Evolutionary conservation across 2,113 vertebrate species (phyloP).

Genomic region (Ramphastos sulfuratus): DNA sequence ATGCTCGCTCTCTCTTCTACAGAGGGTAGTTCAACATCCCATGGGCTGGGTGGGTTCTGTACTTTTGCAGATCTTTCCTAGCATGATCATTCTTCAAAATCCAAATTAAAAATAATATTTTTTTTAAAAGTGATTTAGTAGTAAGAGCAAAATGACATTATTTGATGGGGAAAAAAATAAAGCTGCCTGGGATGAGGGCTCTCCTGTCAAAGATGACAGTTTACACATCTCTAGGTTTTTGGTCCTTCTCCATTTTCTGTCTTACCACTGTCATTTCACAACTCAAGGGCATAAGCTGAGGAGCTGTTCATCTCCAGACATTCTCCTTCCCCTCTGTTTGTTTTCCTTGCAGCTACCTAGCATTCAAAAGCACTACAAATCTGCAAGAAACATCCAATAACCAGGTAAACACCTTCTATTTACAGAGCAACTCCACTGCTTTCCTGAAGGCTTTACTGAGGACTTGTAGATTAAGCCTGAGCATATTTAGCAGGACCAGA

Average conservation of each 20-base stretch:
- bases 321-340: background rate
- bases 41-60: rapidly evolving
- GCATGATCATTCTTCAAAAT: background rate
- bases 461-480: background rate
- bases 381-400: background rate
- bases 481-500: background rate
- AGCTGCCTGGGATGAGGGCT: rapidly evolving
- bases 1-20: background rate
- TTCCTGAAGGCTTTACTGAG: background rate
- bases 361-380: background rate
- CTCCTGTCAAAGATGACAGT: background rate
- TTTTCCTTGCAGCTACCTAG: background rate
- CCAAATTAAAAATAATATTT: background rate
- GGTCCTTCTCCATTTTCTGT: background rate
- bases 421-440: background rate
- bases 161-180: background rate
- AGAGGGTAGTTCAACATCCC: background rate
- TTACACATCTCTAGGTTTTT: background rate
- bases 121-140: background rate
- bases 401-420: background rate
- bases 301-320: background rate
- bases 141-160: background rate
- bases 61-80: background rate
- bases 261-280: background rate
- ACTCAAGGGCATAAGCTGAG: background rate